Base-by-base conservation (phyloP, 2,113 vertebrate species). In the Coregonus clupeaformis region DNA sequence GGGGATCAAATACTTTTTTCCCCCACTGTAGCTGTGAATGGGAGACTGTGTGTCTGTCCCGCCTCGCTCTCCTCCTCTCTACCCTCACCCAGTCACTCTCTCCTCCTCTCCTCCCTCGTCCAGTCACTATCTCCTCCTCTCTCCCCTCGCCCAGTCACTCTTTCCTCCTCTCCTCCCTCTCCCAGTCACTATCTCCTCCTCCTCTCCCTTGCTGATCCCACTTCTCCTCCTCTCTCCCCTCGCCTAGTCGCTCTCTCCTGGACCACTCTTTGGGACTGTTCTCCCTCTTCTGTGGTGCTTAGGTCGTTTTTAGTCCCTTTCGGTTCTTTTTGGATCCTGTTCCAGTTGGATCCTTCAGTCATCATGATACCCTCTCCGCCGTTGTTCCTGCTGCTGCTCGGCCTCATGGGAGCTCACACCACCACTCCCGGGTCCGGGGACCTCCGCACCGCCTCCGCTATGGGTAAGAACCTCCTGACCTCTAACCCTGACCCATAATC, bases 351-450 rank as follows among this genome's bases (percentile, higher is more conserved):
- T 65, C 62, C 24, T 6, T 73, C 79, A 73, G 82, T 87, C 88
- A 32, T 83, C 85, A 90, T 91, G 89, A 89, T 55, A 68, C 87
- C 76, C 14, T 73, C 79, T 62, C 72, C 83, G 57, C 79, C 69
- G 75, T 73, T 88, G 74, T 85, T 91, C 80, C 76, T 92, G 85
- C 87, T 94, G 82, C 90, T 93, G 75, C 91, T 93, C 65, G 80
- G 87, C 88, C 88, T 94, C 73, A 67, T 88, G 12, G 91, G 91
- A 77, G 87, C 90, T 62, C 90, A 88, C 14, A 91, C 90, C 77
- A 85, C 83, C 11, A 85, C 90, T 62, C 91, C 88, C 13, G 91
- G 88, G 74, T 83, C 84, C 11, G 2, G 87, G 27, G 92, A 94
- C 69, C 63, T 83, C 67, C 90, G 85, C 77, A 88, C 85, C 1